phyloP scores from a whole-genome alignment of 2,888 invertebrate genomes.

The Tribolium freemani region DNA sequence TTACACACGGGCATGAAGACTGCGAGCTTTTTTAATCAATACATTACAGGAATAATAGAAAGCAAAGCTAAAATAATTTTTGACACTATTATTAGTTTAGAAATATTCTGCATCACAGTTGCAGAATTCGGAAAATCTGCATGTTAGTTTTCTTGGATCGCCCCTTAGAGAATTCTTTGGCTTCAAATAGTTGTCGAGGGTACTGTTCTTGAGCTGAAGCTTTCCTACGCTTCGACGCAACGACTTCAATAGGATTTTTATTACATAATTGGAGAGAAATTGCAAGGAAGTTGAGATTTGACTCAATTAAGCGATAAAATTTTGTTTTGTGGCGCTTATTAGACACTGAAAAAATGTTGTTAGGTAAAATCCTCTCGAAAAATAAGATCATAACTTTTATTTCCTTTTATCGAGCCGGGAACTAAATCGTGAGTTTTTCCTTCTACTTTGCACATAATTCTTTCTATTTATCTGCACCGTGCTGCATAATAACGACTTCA shows the following conservation, averaged over 20 bases:
- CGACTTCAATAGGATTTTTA: background rate
- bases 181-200: background rate
- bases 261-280: background rate
- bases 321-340: background rate
- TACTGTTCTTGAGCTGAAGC: background rate
- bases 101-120: background rate
- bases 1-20: too few species aligned
- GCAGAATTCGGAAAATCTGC: background rate
- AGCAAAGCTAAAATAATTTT: too few species aligned
- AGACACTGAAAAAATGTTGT: background rate
- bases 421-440: background rate
- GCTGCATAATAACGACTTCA: background rate
- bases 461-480: background rate
- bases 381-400: background rate
- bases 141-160: background rate
- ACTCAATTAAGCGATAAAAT: background rate
- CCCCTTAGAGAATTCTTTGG: background rate
- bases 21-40: too few species aligned
- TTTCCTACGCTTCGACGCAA: background rate
- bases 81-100: too few species aligned
- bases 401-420: background rate
- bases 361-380: background rate
- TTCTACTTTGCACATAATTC: background rate
- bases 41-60: too few species aligned
- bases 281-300: background rate